These are phyloP conservation scores for Scolopax mira DNA, from an alignment of 2,113 vertebrate genomes.

Conservation along the genomic window DNA sequence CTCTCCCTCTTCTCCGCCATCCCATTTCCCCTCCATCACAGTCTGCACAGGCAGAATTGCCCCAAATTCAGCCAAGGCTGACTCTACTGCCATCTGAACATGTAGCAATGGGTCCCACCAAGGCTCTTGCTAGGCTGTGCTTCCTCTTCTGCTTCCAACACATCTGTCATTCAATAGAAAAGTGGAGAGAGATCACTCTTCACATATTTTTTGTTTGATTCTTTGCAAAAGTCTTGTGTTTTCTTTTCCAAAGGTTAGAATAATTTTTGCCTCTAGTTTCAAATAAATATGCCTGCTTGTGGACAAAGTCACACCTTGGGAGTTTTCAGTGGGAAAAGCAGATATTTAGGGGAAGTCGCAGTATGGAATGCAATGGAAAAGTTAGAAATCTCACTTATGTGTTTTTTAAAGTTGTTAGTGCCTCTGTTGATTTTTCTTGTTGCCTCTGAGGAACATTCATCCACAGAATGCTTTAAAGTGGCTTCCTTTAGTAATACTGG, in stretches of 20 bases:
- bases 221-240: background rate
- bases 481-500: background rate
- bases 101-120: accelerated
- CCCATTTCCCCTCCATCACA: background rate
- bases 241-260: background rate
- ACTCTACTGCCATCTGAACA: background rate
- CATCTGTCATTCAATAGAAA: background rate
- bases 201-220: background rate
- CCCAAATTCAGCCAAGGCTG: background rate
- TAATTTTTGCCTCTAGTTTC: background rate
- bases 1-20: background rate
- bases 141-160: background rate
- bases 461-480: background rate
- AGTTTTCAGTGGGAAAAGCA: background rate
- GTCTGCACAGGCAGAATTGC: background rate
- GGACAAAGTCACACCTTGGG: background rate
- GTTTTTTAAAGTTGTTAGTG: background rate
- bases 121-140: background rate
- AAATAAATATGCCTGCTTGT: background rate
- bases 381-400: background rate
- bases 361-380: background rate
- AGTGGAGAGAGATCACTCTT: accelerated
- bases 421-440: background rate
- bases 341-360: background rate
- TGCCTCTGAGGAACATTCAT: background rate